These are phyloP conservation scores for Phaonia tiefii DNA, from an alignment of 2,888 invertebrate species.

Conservation along the genomic window DNA sequence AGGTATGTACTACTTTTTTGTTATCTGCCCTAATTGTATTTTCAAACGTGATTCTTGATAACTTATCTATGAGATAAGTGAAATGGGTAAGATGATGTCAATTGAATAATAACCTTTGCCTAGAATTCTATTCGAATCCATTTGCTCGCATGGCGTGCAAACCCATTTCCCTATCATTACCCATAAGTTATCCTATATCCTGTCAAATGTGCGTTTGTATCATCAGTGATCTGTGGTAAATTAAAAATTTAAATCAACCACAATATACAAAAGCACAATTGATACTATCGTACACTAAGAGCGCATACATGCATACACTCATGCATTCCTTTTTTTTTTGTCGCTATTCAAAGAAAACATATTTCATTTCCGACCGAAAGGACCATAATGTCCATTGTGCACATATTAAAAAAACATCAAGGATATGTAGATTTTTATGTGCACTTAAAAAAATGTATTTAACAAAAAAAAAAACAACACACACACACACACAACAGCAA, in stretches of 20 bases:
- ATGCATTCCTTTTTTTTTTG: conserved; percentile 12
- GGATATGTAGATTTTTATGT: conserved; percentile 1
- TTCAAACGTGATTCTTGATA: too few relatives aligned
- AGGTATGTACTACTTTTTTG: too few relatives aligned
- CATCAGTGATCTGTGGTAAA: background rate
- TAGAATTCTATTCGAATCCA: too few relatives aligned
- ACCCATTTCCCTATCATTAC: too few relatives aligned
- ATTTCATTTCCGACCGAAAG: conserved; percentile 30
- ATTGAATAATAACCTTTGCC: too few relatives aligned
- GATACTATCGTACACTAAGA: too few relatives aligned
- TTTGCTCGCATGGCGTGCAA: too few relatives aligned
- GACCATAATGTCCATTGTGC: conserved; percentile 33
- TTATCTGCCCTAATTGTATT: too few relatives aligned
- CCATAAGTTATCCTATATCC: too few relatives aligned
- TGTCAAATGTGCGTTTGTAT: background rate
- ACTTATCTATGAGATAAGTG: too few relatives aligned
- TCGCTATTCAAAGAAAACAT: conserved; percentile 32
- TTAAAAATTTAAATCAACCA: background rate
- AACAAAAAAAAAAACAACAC: background rate
- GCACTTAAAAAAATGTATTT: conserved; percentile 23
- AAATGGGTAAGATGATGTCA: too few relatives aligned
- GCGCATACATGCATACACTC: too few relatives aligned
- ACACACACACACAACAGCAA: background rate
- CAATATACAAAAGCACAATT: conserved; percentile 5
- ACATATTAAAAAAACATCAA: conserved; percentile 25